Evolutionary conservation across 2,888 invertebrate species (phyloP).

Genomic region (Drosophila aldrichi): DNA sequence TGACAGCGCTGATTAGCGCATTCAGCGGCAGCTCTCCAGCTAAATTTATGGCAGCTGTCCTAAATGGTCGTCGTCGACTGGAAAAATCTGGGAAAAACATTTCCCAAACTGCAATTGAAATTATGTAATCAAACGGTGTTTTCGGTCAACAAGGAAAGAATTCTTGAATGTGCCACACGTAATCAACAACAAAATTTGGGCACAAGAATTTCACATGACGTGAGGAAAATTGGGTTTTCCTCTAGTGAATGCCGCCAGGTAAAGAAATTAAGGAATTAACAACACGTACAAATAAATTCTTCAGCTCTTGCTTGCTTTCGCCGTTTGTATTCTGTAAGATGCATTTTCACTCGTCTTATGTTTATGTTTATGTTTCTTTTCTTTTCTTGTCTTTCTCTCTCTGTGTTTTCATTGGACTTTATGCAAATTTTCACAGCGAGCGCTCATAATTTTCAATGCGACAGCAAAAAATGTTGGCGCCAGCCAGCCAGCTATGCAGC

Average conservation of each 20-base stretch:
- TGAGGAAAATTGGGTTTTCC: constrained; percentile 53
- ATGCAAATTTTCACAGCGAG: constrained; percentile 69
- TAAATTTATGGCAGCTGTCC: constrained; percentile 68
- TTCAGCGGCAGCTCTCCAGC: constrained; percentile 23
- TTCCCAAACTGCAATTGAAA: constrained; percentile 44
- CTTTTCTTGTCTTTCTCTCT: constrained; percentile 2
- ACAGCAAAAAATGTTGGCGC: constrained; percentile 78
- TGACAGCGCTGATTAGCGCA: constrained; percentile 70
- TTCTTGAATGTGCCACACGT: constrained; percentile 51
- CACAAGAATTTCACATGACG: constrained; percentile 60
- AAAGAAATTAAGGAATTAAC: constrained; percentile 70
- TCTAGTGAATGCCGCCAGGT: constrained; percentile 50
- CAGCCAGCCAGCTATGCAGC: constrained; percentile 38
- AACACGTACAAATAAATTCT: constrained; percentile 66
- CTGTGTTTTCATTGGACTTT: constrained; percentile 45
- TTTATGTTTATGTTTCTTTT: constrained; percentile 11
- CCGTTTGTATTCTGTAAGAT: constrained; percentile 41
- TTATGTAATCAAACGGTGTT: constrained; percentile 71
- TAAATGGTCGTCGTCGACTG: not conserved
- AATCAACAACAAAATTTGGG: constrained; percentile 33
- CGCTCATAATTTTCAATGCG: constrained; percentile 74
- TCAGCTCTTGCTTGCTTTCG: constrained; percentile 48
- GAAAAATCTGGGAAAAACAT: constrained; percentile 11
- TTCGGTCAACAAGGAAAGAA: constrained; percentile 23
- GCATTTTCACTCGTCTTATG: constrained; percentile 26